phyloP scores from a whole-genome alignment of 53 echinoderm and acorn worm species.

The Hippasteria phrygiana region DNA sequence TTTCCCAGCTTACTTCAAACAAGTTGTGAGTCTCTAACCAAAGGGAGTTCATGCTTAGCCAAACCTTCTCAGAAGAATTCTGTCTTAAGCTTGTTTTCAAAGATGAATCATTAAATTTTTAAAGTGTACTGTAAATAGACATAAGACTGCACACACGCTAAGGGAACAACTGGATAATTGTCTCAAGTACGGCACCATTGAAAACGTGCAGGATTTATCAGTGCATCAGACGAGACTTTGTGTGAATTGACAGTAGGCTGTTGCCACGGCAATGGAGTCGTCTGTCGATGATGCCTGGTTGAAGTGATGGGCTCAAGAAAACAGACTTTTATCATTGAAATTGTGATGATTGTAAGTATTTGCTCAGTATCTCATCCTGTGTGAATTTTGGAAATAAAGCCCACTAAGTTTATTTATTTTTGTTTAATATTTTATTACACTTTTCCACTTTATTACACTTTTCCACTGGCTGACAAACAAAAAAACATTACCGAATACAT shows the following conservation, averaged over 20 bases:
- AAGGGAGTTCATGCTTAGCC: background rate
- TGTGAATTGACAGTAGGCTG: background rate
- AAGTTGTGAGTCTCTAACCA: background rate
- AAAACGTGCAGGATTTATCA: background rate
- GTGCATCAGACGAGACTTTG: background rate
- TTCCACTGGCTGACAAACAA: too few relatives aligned
- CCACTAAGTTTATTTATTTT: too few relatives aligned
- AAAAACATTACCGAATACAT: too few relatives aligned
- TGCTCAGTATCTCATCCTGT: background rate
- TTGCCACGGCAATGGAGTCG: conserved; percentile 24
- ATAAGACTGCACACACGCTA: background rate
- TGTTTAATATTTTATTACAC: too few relatives aligned
- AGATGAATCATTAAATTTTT: background rate
- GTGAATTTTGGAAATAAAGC: background rate
- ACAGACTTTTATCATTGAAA: conserved; percentile 50
- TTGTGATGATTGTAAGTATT: conserved; percentile 77
- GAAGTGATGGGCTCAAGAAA: conserved; percentile 34
- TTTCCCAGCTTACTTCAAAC: conserved; percentile 33
- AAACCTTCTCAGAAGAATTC: background rate
- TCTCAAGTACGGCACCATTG: background rate
- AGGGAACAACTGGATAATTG: background rate
- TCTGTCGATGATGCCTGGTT: conserved; percentile 5
- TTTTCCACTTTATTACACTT: too few relatives aligned
- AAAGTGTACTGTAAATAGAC: conserved; percentile 27
- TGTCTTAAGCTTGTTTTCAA: background rate